A percentile compares a stretch with the other conserved stretches of the same genome.
These are phyloP conservation scores for Nibea albiflora DNA, from an alignment of 2,113 vertebrate species.

Conservation along the genomic window DNA sequence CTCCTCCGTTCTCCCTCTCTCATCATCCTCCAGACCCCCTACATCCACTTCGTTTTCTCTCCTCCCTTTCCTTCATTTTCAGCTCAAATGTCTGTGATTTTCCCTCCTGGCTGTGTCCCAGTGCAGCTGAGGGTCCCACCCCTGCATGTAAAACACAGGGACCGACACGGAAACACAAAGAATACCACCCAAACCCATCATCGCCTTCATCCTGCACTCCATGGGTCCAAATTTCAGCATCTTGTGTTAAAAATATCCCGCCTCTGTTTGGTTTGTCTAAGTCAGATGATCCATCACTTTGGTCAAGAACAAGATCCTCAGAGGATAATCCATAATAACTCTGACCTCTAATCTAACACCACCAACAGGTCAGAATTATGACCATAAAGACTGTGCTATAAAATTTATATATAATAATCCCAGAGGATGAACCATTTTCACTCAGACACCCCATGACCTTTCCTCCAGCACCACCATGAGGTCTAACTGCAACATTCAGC, in stretches of 20 bases:
- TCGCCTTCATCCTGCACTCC: background rate
- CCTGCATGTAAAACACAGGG: background rate
- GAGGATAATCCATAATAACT: background rate
- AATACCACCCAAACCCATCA: background rate
- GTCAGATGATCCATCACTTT: background rate
- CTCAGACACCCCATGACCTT: background rate
- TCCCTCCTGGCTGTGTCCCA: slow-evolving; percentile 1
- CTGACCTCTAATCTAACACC: background rate
- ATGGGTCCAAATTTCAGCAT: background rate
- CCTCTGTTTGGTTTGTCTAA: background rate
- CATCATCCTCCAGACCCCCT: background rate
- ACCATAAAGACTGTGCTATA: background rate
- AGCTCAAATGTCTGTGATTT: slow-evolving; percentile 32
- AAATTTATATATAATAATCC: background rate
- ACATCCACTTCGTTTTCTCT: background rate
- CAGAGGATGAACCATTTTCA: background rate
- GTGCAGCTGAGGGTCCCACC: slow-evolving; percentile 25
- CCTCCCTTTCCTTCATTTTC: background rate
- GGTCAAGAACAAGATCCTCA: background rate
- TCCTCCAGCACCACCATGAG: background rate
- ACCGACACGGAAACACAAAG: background rate
- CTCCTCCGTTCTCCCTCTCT: background rate
- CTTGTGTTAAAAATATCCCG: background rate
- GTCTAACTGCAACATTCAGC: background rate
- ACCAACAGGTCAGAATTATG: background rate